Evolutionary conservation across 2,797 vertebrate genomes (phyloP).

Genomic region (Lagodon rhomboides): DNA sequence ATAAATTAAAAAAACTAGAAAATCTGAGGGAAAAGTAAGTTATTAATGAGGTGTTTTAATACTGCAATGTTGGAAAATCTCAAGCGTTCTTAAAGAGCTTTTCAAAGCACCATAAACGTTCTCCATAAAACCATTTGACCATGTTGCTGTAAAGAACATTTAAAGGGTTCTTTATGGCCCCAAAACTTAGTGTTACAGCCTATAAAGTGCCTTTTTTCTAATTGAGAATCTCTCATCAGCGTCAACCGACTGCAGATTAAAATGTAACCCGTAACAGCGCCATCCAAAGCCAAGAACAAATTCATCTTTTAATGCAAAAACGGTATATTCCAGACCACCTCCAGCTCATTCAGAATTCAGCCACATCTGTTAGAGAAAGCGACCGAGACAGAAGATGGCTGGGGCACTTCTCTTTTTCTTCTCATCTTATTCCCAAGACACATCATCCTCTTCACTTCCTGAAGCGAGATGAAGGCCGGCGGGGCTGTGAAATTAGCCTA

Average conservation of each 20-base stretch:
- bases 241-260: neutral
- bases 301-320: constrained; percentile 15
- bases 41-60: constrained; percentile 10
- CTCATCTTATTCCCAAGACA: constrained; percentile 55
- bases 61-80: neutral
- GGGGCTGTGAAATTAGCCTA: constrained; percentile 71
- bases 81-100: neutral
- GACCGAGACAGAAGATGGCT: constrained; percentile 31
- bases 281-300: constrained; percentile 8
- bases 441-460: constrained; percentile 69
- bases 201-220: neutral
- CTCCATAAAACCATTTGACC: neutral
- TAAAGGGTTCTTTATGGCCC: neutral
- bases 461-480: constrained; percentile 65
- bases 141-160: neutral
- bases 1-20: constrained; percentile 1
- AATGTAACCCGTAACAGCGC: neutral
- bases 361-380: constrained; percentile 24
- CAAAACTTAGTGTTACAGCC: neutral
- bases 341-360: constrained; percentile 34
- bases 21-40: neutral
- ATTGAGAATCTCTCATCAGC: neutral
- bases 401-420: constrained; percentile 30
- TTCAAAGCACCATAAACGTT: neutral
- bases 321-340: constrained; percentile 19